A percentile compares a stretch with the other conserved stretches of the same genome.
These are phyloP conservation scores for Drosophila mayaguana DNA, from an alignment of 2,888 invertebrate species.

Conservation along the genomic window DNA sequence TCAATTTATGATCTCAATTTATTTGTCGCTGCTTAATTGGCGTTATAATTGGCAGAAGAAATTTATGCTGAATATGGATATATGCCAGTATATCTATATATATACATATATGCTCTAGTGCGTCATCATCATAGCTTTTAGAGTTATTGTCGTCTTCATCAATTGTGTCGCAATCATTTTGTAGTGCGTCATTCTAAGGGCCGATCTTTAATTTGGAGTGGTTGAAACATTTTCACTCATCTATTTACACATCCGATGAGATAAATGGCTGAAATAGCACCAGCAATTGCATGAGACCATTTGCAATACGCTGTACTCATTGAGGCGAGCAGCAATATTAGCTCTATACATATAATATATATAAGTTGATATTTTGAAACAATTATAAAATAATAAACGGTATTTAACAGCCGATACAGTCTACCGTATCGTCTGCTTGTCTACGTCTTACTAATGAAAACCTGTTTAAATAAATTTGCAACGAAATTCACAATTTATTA, in stretches of 20 bases:
- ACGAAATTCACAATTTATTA: slow-evolving; percentile 7
- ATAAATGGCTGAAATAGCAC: slow-evolving; percentile 21
- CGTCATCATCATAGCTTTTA: slow-evolving; percentile 21
- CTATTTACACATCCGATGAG: slow-evolving; percentile 48
- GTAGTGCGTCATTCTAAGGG: slow-evolving; percentile 44
- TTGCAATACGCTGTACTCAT: slow-evolving; percentile 11
- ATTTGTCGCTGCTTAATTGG: slow-evolving; percentile 13
- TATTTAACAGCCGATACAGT: not conserved
- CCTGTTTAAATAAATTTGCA: slow-evolving; percentile 28
- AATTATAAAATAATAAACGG: not conserved
- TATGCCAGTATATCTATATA: not conserved
- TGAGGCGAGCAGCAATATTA: not conserved
- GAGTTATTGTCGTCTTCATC: not conserved
- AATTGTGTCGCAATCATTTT: slow-evolving; percentile 28
- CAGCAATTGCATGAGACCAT: not conserved
- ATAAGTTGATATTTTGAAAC: not conserved
- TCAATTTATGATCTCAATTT: slow-evolving; percentile 9
- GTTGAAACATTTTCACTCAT: slow-evolving; percentile 17
- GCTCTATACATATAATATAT: not conserved
- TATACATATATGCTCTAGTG: not conserved
- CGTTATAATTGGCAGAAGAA: not conserved
- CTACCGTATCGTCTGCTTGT: not conserved
- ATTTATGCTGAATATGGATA: slow-evolving; percentile 6
- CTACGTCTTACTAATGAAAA: slow-evolving; percentile 44
- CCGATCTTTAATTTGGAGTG: slow-evolving; percentile 5